phyloP scores from a whole-genome alignment of 2,888 invertebrate species.

The Coelopa pilipes region DNA sequence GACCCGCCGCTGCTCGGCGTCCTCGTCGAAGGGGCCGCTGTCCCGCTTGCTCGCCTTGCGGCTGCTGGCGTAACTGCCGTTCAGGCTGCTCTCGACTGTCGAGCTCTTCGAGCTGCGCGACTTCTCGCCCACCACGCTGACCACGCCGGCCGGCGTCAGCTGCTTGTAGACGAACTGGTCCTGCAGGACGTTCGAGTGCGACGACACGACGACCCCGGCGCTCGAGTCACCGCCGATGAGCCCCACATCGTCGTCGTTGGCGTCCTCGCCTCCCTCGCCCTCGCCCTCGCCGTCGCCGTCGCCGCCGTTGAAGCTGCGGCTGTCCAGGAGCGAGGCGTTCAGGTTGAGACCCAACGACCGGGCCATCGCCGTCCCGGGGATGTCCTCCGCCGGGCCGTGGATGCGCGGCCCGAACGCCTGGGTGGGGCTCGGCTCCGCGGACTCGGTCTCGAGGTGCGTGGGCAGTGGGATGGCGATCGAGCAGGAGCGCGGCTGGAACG shows the following conservation, averaged over 20 bases:
- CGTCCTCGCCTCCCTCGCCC: too few species aligned
- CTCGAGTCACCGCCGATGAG: slow-evolving; percentile 39
- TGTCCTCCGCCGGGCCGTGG: slow-evolving; percentile 59
- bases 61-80: slow-evolving; percentile 57
- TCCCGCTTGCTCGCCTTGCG: slow-evolving; percentile 61
- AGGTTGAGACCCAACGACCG: slow-evolving; percentile 57
- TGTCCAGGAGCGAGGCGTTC: slow-evolving; percentile 46
- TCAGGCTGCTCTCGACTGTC: slow-evolving; percentile 54
- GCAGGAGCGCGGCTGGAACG: slow-evolving; percentile 45
- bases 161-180: slow-evolving; percentile 60
- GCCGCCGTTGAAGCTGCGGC: slow-evolving; percentile 5
- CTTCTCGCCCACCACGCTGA: slow-evolving; percentile 11
- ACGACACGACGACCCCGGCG: slow-evolving; percentile 48
- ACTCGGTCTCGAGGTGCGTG: slow-evolving; percentile 60
- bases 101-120: slow-evolving; percentile 48
- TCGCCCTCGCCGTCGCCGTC: background rate
- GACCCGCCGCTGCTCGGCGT: slow-evolving; percentile 53
- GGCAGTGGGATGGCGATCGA: slow-evolving; percentile 55
- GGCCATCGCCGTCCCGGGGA: slow-evolving; percentile 66
- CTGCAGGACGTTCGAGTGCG: slow-evolving; percentile 52
- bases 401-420: slow-evolving; percentile 70
- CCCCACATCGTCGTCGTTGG: slow-evolving; percentile 36
- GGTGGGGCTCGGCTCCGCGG: slow-evolving; percentile 62
- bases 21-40: slow-evolving; percentile 51
- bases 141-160: slow-evolving; percentile 47